These are phyloP conservation scores for Bicyclus anynana DNA, from an alignment of 1,140 invertebrate species.

Conservation along the genomic window DNA sequence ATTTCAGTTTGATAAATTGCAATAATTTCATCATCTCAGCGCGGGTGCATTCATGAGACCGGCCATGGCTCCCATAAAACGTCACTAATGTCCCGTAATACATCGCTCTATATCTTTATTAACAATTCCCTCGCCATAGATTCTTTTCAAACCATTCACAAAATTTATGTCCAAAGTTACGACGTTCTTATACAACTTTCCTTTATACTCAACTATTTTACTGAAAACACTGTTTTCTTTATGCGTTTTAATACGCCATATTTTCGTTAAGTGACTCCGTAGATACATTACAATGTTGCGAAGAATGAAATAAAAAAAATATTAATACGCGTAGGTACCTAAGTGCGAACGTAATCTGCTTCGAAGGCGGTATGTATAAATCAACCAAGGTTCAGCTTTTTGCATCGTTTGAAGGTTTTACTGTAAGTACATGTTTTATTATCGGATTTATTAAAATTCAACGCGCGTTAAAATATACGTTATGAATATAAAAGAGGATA, in stretches of 20 bases:
- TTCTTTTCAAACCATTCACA: constrained; percentile 66
- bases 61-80: constrained; percentile 60
- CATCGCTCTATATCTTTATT: constrained; percentile 73
- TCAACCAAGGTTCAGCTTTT: constrained; percentile 57
- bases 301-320: constrained; percentile 57
- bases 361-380: constrained; percentile 61
- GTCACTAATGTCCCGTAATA: constrained; percentile 71
- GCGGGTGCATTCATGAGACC: constrained; percentile 62
- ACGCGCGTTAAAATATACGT: constrained; percentile 38
- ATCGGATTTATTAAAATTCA: constrained; percentile 57
- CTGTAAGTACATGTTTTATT: constrained; percentile 55
- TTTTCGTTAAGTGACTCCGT: constrained; percentile 68
- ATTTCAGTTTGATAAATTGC: constrained; percentile 40
- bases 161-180: constrained; percentile 71
- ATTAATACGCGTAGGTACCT: constrained; percentile 31
- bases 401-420: constrained; percentile 47
- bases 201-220: constrained; percentile 69
- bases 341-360: constrained; percentile 60
- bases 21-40: constrained; percentile 27
- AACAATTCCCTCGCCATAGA: constrained; percentile 70
- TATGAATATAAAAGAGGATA: constrained; percentile 37
- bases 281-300: constrained; percentile 61
- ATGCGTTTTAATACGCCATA: constrained; percentile 70
- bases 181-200: constrained; percentile 65
- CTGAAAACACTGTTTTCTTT: constrained; percentile 75